Evolutionary conservation across 2,888 invertebrate species (phyloP), one percentile per base, ranked within the genome.

Genomic region (Chrysopilus asiliformis): DNA sequence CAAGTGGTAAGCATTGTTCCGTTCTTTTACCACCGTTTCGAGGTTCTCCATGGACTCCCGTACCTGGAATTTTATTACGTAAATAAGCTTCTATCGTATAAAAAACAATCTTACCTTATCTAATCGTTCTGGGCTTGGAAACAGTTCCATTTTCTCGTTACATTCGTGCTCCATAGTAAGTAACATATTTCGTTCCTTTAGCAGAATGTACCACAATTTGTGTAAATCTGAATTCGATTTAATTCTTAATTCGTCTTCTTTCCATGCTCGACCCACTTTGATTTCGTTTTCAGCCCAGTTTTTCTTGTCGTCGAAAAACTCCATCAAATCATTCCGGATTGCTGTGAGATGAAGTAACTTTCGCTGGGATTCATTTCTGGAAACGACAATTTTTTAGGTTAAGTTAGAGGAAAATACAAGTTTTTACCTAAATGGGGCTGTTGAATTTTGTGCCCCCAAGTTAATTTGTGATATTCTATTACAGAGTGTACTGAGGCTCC

Each of bases 111-210:
- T 18, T 29, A 20, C 7, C 71, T 94, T 95, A 53, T 93, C 91
- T 34, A 91, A 67, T 50, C 95, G 71, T 63, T 97, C 95, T 3
- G 93, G 91, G 63, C 75, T 91, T 2, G 94, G 89, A 58, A 95
- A 86, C 5, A 79, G 45, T 55, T 73, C 67, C 45, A 66, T 62
- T 53, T 76, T 66, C 26, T 72, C 62, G 33, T 78, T 75, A 60
- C 75, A 73, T 57, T 80, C 82, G 43, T 86, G 74, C 64, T 94
- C 87, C 95, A 97, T 94, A 2, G 97, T 95, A 44, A 89, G 63
- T 13, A 98, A 67, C 95, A 97, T 95, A 60, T 99, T 98, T 36
- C 80, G 72, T 64, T 99, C 98, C 66, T 97, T 99, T 35, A 95
- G 64, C 38, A 98, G 66, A 12, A 74, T 54, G 53, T 71, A 94